Evolutionary conservation across 2,888 invertebrate genomes (phyloP), one percentile per base, ranked within the genome.

Genomic region (Coecobrya sp.): DNA sequence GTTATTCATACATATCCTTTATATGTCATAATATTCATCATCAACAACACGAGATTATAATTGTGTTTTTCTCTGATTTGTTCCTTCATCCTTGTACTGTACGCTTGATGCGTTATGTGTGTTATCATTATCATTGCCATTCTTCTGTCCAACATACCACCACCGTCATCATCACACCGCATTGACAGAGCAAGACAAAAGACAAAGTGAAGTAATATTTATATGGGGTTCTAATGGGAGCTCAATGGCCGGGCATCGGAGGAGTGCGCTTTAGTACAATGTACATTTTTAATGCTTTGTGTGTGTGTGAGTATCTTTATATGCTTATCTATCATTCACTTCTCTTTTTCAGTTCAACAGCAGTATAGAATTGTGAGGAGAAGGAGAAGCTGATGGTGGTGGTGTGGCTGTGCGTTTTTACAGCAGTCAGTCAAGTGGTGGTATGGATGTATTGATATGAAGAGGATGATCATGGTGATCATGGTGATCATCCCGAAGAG

Each of bases 161-260:
- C 16, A 42, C n/a, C 70, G 13, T 36, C 36, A 70, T n/a, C 70
- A 36, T n/a, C 70, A 11, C 85, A 86, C 89, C 59, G 27, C 89
- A 90, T 85, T 90, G 90, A 90, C 90, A 90, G 90, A 76, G 86
- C 73, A 45, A 76, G 79, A 76, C 85, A 89, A 89, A 85, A 65
- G 90, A 90, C 90, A 85, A 90, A 93, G 87, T 90, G 55, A 79
- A 91, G 89, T 89, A 91, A 91, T 90, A 76, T 49, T 76, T 76
- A 76, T 76, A 91, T 87, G 93, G 89, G 89, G 70, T 90, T 90
- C 89, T 93, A 93, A 92, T 93, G 92, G 89, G 93, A 92, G 93
- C 93, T 92, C 93, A 93, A 93, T 93, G 93, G 93, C 93, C 93
- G 93, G 93, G 93, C 93, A 93, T 86, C 73, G 22, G 22, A 76